phyloP scores from a whole-genome alignment of 2,888 invertebrate genomes.

The Tiliacea citrago region DNA sequence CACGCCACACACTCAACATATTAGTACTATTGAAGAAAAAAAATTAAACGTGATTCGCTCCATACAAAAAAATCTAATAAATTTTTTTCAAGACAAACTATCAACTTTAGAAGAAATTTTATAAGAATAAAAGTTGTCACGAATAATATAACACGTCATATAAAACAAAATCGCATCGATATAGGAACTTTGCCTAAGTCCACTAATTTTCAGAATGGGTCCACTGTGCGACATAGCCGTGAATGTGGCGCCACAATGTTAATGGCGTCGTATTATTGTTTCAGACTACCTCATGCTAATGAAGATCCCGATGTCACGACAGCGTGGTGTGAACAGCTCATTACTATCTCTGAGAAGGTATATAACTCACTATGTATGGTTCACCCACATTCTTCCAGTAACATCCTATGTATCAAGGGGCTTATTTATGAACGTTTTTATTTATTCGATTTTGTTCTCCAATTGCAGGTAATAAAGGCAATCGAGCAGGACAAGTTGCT shows the following conservation, averaged over 20 bases:
- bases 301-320: constrained; percentile 84
- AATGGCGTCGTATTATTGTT: constrained; percentile 17
- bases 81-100: too few species aligned
- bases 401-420: neutral
- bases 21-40: too few species aligned
- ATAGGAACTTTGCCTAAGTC: too few species aligned
- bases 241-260: neutral
- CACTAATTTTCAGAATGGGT: too few species aligned
- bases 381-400: neutral
- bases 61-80: too few species aligned
- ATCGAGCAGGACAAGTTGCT: constrained; percentile 95
- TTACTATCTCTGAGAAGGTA: constrained; percentile 91
- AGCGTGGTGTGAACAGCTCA: constrained; percentile 86
- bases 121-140: too few species aligned
- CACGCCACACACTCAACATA: too few species aligned
- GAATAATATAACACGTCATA: too few species aligned
- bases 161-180: too few species aligned
- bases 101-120: too few species aligned
- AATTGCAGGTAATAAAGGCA: constrained; percentile 84
- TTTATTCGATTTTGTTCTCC: neutral
- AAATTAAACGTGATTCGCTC: too few species aligned
- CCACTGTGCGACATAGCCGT: neutral
- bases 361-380: constrained; percentile 43
- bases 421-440: neutral
- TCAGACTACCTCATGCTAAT: constrained; percentile 88